Conservation (phyloP, 2,113 vertebrate species). For the Stigmatopora nigra region DNA sequence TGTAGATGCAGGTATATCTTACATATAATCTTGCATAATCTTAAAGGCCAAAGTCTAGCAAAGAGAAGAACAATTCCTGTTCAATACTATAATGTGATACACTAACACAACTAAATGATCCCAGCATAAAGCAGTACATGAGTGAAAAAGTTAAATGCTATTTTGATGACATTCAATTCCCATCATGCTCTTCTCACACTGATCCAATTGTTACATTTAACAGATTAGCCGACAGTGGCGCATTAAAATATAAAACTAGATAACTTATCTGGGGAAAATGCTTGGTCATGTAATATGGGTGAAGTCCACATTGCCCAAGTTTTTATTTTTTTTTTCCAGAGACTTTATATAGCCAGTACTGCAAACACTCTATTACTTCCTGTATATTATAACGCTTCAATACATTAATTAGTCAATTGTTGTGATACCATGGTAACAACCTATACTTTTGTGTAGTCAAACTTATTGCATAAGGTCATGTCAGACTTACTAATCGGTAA, state of each 20-base stretch:
- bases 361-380: background rate
- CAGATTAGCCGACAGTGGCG: background rate
- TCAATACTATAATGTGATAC: constrained; percentile 5
- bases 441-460: background rate
- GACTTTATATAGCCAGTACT: background rate
- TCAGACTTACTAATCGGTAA: background rate
- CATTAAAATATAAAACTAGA: constrained; percentile 6
- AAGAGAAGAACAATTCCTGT: background rate
- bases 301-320: constrained; percentile 29
- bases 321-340: background rate
- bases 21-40: background rate
- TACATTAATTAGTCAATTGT: no score
- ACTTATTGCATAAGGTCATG: background rate
- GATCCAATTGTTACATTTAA: background rate
- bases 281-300: constrained; percentile 22
- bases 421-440: background rate
- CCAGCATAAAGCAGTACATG: background rate
- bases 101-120: constrained; percentile 15
- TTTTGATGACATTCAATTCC: background rate
- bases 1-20: background rate
- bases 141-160: background rate
- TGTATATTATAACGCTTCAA: background rate
- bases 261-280: constrained; percentile 28
- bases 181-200: background rate
- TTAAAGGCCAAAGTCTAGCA: background rate